phyloP scores from a whole-genome alignment of 1,140 invertebrate species.

The Armadillidium nasatum region DNA sequence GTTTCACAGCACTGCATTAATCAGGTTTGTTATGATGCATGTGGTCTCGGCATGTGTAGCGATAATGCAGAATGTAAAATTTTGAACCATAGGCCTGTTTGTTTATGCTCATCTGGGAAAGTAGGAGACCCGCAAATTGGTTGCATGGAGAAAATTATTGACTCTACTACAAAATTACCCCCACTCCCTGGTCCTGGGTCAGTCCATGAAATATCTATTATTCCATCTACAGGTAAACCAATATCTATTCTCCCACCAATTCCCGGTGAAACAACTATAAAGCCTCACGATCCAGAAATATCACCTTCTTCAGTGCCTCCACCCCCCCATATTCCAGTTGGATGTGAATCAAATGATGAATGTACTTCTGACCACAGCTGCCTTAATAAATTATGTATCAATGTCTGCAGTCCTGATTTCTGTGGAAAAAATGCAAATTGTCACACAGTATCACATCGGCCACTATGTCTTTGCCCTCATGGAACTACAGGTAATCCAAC shows the following conservation, averaged over 20 bases:
- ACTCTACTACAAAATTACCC: conserved; percentile 72
- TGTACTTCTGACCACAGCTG: conserved; percentile 70
- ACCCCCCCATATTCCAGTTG: conserved; percentile 32
- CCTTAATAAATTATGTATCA: conserved; percentile 63
- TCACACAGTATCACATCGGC: conserved; percentile 70
- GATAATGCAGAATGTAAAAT: conserved; percentile 37
- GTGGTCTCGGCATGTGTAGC: conserved; percentile 50
- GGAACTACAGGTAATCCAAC: conserved; percentile 37
- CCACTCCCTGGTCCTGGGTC: conserved; percentile 47
- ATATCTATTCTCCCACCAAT: conserved; percentile 65
- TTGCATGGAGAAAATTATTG: conserved; percentile 58
- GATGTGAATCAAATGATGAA: conserved; percentile 49
- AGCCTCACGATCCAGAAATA: conserved; percentile 63
- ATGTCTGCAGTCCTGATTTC: conserved; percentile 74
- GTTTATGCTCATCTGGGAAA: conserved; percentile 57
- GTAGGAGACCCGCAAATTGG: conserved; percentile 42
- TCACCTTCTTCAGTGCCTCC: conserved; percentile 51
- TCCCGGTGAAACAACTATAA: conserved; percentile 58
- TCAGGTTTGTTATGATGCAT: conserved; percentile 40
- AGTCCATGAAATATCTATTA: conserved; percentile 61
- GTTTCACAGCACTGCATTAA: conserved; percentile 36
- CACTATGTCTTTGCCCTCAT: conserved; percentile 57
- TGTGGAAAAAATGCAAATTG: conserved; percentile 80
- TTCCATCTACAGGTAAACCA: conserved; percentile 57
- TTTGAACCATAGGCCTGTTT: conserved; percentile 33